Conservation (phyloP, 2,888 invertebrate genomes). For the Amphimallon solstitiale region DNA sequence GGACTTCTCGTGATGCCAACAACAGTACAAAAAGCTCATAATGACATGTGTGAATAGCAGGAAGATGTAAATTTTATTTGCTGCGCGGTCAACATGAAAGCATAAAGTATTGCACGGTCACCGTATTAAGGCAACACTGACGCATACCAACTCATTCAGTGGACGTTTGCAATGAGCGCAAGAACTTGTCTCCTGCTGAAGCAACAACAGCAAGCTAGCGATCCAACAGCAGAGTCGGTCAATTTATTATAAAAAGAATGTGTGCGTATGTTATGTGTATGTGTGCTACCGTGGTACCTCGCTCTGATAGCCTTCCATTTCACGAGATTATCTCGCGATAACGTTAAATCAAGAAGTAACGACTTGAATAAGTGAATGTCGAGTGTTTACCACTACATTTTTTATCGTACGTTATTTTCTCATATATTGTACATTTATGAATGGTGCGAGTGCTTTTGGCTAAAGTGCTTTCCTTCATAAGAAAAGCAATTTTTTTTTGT, state of each 20-base stretch:
- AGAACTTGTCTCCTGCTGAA: slow-evolving; percentile 26
- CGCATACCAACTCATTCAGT: slow-evolving; percentile 28
- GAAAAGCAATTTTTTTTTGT: no score
- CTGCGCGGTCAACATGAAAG: slow-evolving; percentile 26
- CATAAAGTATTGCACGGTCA: slow-evolving; percentile 29
- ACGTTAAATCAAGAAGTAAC: slow-evolving; percentile 24
- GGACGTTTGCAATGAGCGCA: slow-evolving; percentile 24
- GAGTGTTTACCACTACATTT: neutral
- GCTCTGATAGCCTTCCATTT: slow-evolving; percentile 7
- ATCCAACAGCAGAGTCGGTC: slow-evolving; percentile 1
- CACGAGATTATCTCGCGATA: slow-evolving; percentile 34
- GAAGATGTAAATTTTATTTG: slow-evolving; percentile 35
- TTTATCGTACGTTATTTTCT: neutral
- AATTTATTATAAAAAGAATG: slow-evolving; percentile 26
- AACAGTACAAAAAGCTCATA: slow-evolving; percentile 14
- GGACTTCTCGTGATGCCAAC: slow-evolving; percentile 4
- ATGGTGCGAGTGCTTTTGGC: no score
- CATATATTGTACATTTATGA: neutral
- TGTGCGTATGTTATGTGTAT: slow-evolving; percentile 4
- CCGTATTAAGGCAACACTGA: slow-evolving; percentile 32
- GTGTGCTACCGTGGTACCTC: neutral
- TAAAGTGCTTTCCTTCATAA: no score
- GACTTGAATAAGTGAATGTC: slow-evolving; percentile 14
- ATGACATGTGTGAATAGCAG: slow-evolving; percentile 22
- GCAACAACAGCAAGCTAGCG: slow-evolving; percentile 5